phyloP scores from a whole-genome alignment of 2,888 invertebrate genomes.

The Slavum lentiscoides region DNA sequence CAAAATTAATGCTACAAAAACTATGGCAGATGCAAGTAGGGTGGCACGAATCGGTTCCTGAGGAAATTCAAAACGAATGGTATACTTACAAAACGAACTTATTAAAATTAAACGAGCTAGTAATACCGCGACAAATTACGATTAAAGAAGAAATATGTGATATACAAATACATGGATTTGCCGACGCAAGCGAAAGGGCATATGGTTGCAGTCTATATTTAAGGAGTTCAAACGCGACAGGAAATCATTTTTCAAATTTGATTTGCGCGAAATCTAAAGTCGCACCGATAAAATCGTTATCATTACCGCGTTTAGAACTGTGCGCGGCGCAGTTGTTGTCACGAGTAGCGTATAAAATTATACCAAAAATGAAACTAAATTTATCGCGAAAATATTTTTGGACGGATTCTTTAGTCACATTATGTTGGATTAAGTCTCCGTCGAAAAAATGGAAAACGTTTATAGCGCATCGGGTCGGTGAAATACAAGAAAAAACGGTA shows the following conservation, averaged over 20 bases:
- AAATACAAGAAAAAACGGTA: not conserved
- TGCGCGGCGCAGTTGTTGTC: conserved; percentile 55
- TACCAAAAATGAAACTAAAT: conserved; percentile 36
- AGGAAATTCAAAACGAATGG: no score
- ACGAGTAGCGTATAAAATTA: not conserved
- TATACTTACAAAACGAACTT: not conserved
- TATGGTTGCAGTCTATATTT: conserved; percentile 57
- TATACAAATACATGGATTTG: conserved; percentile 50
- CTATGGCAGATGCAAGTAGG: not conserved
- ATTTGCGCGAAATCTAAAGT: conserved; percentile 57
- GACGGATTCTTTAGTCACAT: conserved; percentile 56
- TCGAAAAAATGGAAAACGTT: conserved; percentile 9
- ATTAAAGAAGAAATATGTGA: not conserved
- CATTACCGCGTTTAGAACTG: conserved; percentile 56
- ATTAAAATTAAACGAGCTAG: not conserved
- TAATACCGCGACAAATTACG: not conserved
- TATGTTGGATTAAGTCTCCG: conserved; percentile 54
- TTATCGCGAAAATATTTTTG: conserved; percentile 54
- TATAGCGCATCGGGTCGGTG: not conserved
- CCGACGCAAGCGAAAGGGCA: conserved; percentile 54
- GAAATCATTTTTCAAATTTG: conserved; percentile 49
- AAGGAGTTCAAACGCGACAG: conserved; percentile 46
- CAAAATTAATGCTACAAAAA: conserved; percentile 2
- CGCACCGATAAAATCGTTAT: conserved; percentile 56
- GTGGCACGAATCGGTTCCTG: not conserved